Conservation (phyloP, 2,113 vertebrate genomes). For the Neomonachus schauinslandi region DNA sequence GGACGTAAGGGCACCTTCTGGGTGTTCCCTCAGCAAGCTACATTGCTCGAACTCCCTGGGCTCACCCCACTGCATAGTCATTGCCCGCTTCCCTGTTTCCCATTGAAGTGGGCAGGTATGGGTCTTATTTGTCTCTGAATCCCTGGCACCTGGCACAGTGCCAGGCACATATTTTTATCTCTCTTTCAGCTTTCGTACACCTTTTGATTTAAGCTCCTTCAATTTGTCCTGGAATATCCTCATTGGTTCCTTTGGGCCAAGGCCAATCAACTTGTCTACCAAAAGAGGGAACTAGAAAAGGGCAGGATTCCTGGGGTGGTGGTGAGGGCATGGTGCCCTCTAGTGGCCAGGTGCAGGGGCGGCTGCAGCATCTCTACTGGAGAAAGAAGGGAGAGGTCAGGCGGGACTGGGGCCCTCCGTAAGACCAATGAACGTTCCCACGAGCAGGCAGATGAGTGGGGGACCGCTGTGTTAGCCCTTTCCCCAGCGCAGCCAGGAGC, state of each 20-base stretch:
- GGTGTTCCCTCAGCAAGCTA: neutral
- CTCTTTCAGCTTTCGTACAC: neutral
- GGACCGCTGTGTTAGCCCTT: rapidly evolving
- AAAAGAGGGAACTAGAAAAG: neutral
- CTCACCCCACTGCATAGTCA: neutral
- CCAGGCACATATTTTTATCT: neutral
- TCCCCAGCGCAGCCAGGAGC: neutral
- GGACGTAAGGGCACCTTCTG: neutral
- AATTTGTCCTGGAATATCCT: neutral
- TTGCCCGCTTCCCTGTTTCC: neutral
- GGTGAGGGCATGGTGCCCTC: conserved; percentile 53
- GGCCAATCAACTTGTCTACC: no score
- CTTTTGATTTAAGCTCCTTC: neutral
- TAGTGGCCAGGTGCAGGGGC: conserved; percentile 55
- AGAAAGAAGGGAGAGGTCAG: neutral
- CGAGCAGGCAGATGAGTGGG: neutral
- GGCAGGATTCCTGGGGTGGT: neutral
- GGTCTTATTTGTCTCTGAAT: neutral
- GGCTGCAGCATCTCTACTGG: neutral
- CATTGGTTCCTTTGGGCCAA: neutral
- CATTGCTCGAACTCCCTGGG: neutral
- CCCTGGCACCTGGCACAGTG: neutral
- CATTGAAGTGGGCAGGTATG: neutral
- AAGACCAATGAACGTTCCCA: neutral
- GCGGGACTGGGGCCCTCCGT: rapidly evolving